Conservation (phyloP, 2,888 invertebrate species). For the Tinea semifulvella region DNA sequence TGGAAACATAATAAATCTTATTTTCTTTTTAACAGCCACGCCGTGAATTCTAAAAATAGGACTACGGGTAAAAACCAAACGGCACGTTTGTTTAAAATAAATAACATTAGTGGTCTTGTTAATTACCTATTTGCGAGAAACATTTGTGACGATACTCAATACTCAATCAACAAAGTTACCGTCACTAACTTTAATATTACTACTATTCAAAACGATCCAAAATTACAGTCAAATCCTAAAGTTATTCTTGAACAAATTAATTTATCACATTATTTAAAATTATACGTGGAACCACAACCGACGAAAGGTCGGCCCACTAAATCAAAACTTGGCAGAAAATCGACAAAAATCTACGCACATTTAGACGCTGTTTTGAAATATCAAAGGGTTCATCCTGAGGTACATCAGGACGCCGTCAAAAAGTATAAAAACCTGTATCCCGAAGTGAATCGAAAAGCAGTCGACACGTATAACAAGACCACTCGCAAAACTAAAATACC, state of each 20-base stretch:
- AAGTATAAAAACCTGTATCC: neutral
- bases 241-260: too few relatives aligned
- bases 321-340: too few relatives aligned
- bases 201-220: too few relatives aligned
- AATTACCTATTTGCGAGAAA: slow-evolving; percentile 7
- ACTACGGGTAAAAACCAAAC: neutral
- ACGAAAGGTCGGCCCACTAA: too few relatives aligned
- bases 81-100: neutral
- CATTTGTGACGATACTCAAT: neutral
- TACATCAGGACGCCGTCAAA: slow-evolving; percentile 9
- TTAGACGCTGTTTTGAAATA: too few relatives aligned
- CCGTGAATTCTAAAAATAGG: neutral
- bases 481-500: neutral
- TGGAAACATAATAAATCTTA: neutral
- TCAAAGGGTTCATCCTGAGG: too few relatives aligned
- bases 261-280: too few relatives aligned
- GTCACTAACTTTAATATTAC: too few relatives aligned
- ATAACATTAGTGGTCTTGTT: neutral
- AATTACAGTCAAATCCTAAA: too few relatives aligned
- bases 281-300: too few relatives aligned
- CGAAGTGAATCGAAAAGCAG: neutral
- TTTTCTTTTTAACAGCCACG: neutral
- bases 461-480: neutral
- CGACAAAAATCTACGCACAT: too few relatives aligned
- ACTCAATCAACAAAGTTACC: too few relatives aligned